Evolutionary conservation across 2,888 invertebrate genomes (phyloP), one percentile per base, ranked within the genome.

Genomic region (Yponomeuta plumbellus): DNA sequence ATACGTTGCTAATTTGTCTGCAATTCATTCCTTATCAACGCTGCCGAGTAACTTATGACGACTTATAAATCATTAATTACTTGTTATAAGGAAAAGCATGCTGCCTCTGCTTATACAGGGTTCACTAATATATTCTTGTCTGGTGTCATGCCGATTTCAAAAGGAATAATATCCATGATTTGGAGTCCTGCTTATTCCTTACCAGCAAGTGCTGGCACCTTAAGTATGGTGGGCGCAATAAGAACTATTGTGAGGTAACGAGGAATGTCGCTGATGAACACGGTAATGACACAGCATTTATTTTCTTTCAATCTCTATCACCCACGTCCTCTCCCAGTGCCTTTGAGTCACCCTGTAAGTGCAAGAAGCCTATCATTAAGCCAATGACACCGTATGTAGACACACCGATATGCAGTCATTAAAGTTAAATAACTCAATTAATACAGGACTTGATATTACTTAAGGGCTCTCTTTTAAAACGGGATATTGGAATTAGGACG

Each of bases 401-500:
- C 44, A 52, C 44, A 81, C 76, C 77, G 80, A 84, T 81, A 80
- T 73, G 71, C 69, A 76, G 75, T 79, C 79, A 80, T 81, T 80
- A 81, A 76, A 80, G 74, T 75, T 71, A 76, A 80, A 82, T 81
- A 79, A 83, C 78, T 82, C 80, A 81, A 83, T 84, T 82, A 86
- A 79, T 78, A 76, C 71, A 70, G 72, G 73, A 67, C 61, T 34
- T 44, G 56, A 39, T 39, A 67, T 67, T 67, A 58, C 61, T 62
- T 63, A 61, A n/a, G 52, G 39, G 22, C 66, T 62, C 17, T 44
- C 52, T 66, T 52, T 66, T 20, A 26, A 11, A 13, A 22, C 22
- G 20, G 10, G 17, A n/a, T 26, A 23, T 6, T n/a, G 13, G 11
- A 66, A 40, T 22, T 13, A 52, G 23, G 11, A 21, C 64, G 11